A percentile compares a stretch with the other conserved stretches of the same genome.
phyloP scores from a whole-genome alignment of 2,888 invertebrate genomes.

The Dryobota labecula region DNA sequence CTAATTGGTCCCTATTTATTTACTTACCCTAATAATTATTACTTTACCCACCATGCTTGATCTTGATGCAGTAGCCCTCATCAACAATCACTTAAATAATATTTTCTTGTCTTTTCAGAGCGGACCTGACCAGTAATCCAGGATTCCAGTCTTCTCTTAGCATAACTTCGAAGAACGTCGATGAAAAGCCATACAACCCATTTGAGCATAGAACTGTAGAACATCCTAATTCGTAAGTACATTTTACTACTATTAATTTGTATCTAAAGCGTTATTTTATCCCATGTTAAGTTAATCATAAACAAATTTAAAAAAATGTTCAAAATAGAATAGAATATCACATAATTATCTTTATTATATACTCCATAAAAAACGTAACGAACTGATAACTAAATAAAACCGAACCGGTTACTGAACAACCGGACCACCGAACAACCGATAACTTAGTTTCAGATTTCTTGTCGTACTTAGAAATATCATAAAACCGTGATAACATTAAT shows the following conservation, averaged over 20 bases:
- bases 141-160: constrained; percentile 86
- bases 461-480: not conserved
- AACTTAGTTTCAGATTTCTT: not conserved
- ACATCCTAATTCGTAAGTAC: constrained; percentile 91
- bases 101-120: constrained; percentile 76
- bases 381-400: not conserved
- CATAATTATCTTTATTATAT: not conserved
- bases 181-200: constrained; percentile 92
- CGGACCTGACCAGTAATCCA: constrained; percentile 81
- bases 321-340: too few species aligned
- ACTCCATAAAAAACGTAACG: not conserved
- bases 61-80: too few species aligned
- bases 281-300: not conserved
- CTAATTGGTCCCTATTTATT: too few species aligned
- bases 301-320: too few species aligned
- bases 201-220: constrained; percentile 92
- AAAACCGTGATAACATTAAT: not conserved
- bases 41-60: too few species aligned
- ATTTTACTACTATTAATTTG: too few species aligned
- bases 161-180: constrained; percentile 80
- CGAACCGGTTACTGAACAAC: not conserved
- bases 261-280: not conserved
- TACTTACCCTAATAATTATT: too few species aligned
- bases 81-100: too few species aligned
- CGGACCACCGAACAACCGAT: too few species aligned